These are phyloP conservation scores for Formica selysi DNA, from an alignment of 1,140 invertebrate genomes.

Conservation along the genomic window DNA sequence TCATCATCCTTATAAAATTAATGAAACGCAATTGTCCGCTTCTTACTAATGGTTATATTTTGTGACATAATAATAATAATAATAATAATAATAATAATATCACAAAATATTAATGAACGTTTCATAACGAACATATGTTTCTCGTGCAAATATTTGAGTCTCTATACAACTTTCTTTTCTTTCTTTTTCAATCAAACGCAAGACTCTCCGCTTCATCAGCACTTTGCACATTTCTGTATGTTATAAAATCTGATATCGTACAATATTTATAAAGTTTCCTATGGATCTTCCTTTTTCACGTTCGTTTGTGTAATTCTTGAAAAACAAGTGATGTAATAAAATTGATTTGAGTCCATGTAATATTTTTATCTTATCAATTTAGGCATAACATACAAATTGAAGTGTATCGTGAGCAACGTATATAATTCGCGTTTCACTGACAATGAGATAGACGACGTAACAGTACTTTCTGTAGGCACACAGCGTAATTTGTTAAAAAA, in stretches of 20 bases:
- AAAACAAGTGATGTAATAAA: slow-evolving; percentile 50
- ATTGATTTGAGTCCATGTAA: slow-evolving; percentile 44
- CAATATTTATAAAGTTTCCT: slow-evolving; percentile 72
- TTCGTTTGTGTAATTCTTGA: slow-evolving; percentile 46
- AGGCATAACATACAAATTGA: slow-evolving; percentile 48
- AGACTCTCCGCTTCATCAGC: slow-evolving; percentile 24
- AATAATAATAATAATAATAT: neutral
- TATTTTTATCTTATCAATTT: slow-evolving; percentile 32
- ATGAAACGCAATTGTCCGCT: slow-evolving; percentile 8
- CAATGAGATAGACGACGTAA: slow-evolving; percentile 13
- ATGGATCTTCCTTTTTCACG: slow-evolving; percentile 42
- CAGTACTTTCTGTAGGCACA: slow-evolving; percentile 1
- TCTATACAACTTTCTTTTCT: slow-evolving; percentile 33
- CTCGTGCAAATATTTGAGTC: slow-evolving; percentile 24
- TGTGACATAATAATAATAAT: no score
- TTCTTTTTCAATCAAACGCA: slow-evolving; percentile 3
- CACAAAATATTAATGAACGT: slow-evolving; percentile 54
- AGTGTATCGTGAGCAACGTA: slow-evolving; percentile 34
- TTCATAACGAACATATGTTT: slow-evolving; percentile 47
- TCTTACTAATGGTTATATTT: slow-evolving; percentile 19
- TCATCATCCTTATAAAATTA: slow-evolving; percentile 22
- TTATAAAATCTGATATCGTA: slow-evolving; percentile 73
- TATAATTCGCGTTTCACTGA: neutral
- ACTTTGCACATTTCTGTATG: slow-evolving; percentile 27
- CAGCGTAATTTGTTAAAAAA: slow-evolving; percentile 21